These are phyloP conservation scores for Bombus impatiens DNA, from an alignment of 1,140 invertebrate genomes.

Conservation along the genomic window DNA sequence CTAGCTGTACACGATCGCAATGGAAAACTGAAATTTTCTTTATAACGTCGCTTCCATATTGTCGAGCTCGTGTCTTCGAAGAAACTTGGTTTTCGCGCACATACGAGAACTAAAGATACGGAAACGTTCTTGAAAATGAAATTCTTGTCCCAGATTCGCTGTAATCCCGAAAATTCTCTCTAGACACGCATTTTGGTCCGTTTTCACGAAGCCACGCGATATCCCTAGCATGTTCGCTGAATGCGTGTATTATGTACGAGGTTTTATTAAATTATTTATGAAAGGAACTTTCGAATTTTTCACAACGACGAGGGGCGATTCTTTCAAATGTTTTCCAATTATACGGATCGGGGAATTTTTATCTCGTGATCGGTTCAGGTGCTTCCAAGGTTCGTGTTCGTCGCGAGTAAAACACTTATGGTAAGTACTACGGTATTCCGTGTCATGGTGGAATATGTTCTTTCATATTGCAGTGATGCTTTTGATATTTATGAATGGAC, in stretches of 20 bases:
- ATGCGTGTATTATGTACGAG: not conserved
- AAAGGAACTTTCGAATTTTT: not conserved
- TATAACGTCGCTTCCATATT: not conserved
- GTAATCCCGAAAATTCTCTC: constrained; percentile 1
- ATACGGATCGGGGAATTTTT: not conserved
- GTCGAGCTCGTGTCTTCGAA: not conserved
- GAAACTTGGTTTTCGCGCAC: not conserved
- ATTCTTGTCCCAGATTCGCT: constrained; percentile 11
- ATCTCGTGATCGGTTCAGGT: too few species aligned
- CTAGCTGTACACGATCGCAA: not conserved
- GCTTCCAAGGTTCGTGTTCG: not conserved
- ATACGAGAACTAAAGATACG: not conserved
- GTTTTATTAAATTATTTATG: not conserved
- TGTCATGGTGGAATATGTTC: too few species aligned
- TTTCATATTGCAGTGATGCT: not conserved
- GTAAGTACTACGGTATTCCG: not conserved
- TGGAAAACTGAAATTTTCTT: not conserved
- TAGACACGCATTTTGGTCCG: not conserved
- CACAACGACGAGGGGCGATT: not conserved
- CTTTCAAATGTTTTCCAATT: too few species aligned
- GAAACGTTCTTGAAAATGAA: too few species aligned
- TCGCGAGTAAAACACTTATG: not conserved
- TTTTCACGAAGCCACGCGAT: too few species aligned
- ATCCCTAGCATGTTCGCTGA: too few species aligned
- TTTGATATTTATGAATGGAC: constrained; percentile 19